Evolutionary conservation across 2,113 vertebrate species (phyloP).

Genomic region (Galeopterus variegatus): DNA sequence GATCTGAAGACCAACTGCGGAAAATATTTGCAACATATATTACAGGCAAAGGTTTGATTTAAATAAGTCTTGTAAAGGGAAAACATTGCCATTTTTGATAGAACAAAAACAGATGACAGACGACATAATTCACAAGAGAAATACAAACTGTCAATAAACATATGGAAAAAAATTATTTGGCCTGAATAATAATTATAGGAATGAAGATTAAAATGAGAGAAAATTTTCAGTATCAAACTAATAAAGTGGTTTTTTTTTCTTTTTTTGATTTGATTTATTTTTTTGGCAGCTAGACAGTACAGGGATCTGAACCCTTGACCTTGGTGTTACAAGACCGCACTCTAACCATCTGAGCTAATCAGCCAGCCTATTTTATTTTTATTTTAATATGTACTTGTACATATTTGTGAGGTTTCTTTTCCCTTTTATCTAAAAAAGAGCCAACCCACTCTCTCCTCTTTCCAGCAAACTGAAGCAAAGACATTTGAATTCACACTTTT

Average conservation of each 20-base stretch:
- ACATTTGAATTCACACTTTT: neutral
- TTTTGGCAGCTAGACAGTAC: too few relatives aligned
- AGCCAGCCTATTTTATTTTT: too few relatives aligned
- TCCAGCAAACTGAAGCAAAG: neutral
- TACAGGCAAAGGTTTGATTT: neutral
- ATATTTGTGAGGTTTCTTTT: neutral
- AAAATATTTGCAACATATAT: slow-evolving; percentile 17
- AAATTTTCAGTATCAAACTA: neutral
- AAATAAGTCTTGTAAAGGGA: neutral
- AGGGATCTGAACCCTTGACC: too few relatives aligned
- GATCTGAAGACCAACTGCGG: neutral
- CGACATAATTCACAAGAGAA: neutral
- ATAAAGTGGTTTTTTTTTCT: neutral
- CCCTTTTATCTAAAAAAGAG: neutral
- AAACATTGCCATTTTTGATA: neutral
- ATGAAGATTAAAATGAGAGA: neutral
- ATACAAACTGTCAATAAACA: neutral
- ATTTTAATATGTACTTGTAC: too few relatives aligned
- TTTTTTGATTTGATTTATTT: too few relatives aligned
- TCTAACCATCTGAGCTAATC: too few relatives aligned
- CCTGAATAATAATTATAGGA: neutral
- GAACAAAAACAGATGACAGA: neutral
- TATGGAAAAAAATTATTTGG: neutral
- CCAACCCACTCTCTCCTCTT: neutral
- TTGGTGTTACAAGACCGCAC: too few relatives aligned